These are phyloP conservation scores for Chondrilla cf. caribensis DNA, from an alignment of 37 sponge, comb jelly and placozoan species.

Conservation along the genomic window DNA sequence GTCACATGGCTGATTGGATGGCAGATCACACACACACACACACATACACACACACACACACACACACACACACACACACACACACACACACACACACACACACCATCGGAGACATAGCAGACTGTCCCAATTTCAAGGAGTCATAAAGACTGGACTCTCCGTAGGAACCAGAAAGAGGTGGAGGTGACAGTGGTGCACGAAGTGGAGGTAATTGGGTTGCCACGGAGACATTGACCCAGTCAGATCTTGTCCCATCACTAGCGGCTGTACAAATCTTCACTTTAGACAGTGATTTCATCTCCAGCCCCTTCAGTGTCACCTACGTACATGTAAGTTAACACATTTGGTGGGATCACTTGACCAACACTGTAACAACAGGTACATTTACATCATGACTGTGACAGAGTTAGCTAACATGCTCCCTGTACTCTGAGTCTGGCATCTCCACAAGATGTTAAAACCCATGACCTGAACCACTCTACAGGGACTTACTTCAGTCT, in stretches of 20 bases:
- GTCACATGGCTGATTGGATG: too few species aligned
- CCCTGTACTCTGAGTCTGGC: too few species aligned
- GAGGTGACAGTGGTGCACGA: not conserved
- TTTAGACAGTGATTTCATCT: not conserved
- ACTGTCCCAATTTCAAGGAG: constrained; percentile 14
- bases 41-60: too few species aligned
- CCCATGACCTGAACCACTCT: too few species aligned
- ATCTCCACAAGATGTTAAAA: too few species aligned
- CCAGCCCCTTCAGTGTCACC: too few species aligned
- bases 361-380: too few species aligned
- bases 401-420: too few species aligned
- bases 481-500: too few species aligned
- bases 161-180: constrained; percentile 12
- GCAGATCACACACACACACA: too few species aligned
- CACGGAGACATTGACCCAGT: constrained; percentile 19
- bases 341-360: not conserved
- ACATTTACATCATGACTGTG: too few species aligned
- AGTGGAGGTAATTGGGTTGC: not conserved
- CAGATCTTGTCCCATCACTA: not conserved
- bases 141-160: constrained; percentile 7
- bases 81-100: not conserved
- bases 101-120: not conserved
- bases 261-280: not conserved
- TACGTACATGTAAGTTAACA: not conserved
- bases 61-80: too few species aligned